Percentiles rank a stretch among this genome's conserved stretches.
Conservation (phyloP, 35 echinoderm and acorn worm species). For the Holothuria glaberrima region DNA sequence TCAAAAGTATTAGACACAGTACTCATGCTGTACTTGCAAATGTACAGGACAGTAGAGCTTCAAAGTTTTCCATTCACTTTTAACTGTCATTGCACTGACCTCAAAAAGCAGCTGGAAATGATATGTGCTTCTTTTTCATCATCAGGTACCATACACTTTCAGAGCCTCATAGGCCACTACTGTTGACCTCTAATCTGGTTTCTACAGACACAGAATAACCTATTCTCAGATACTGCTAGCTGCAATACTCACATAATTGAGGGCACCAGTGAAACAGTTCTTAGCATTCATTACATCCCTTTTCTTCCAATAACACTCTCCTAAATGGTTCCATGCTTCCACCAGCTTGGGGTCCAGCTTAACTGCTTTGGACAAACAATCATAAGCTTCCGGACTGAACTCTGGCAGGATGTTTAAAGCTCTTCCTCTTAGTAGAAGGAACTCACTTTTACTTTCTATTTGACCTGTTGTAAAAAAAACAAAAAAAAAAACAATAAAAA, state of each 20-base stretch:
- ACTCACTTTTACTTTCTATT: slow-evolving; percentile 74
- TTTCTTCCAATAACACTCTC: slow-evolving; percentile 99
- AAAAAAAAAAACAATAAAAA: neutral
- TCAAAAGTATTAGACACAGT: too few species aligned
- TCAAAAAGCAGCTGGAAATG: too few species aligned
- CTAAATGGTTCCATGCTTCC: slow-evolving; percentile 97
- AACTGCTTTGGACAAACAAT: slow-evolving; percentile 91
- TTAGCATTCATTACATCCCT: slow-evolving; percentile 89
- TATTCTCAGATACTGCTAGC: neutral
- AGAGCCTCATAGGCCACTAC: too few species aligned
- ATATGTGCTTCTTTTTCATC: too few species aligned
- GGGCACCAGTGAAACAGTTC: slow-evolving; percentile 96
- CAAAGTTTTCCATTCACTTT: too few species aligned
- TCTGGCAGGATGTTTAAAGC: slow-evolving; percentile 92
- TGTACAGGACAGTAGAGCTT: too few species aligned
- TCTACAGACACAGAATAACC: too few species aligned
- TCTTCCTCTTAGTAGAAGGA: slow-evolving; percentile 74
- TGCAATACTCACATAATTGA: slow-evolving; percentile 85
- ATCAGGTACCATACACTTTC: too few species aligned
- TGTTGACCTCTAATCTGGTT: too few species aligned
- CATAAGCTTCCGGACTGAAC: slow-evolving; percentile 76
- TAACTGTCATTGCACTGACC: too few species aligned
- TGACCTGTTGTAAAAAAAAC: slow-evolving; percentile 36
- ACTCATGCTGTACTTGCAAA: too few species aligned
- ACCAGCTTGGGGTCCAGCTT: slow-evolving; percentile 96